Evolutionary conservation across 2,113 vertebrate species (phyloP).

Genomic region (Dicentrarchus labrax): DNA sequence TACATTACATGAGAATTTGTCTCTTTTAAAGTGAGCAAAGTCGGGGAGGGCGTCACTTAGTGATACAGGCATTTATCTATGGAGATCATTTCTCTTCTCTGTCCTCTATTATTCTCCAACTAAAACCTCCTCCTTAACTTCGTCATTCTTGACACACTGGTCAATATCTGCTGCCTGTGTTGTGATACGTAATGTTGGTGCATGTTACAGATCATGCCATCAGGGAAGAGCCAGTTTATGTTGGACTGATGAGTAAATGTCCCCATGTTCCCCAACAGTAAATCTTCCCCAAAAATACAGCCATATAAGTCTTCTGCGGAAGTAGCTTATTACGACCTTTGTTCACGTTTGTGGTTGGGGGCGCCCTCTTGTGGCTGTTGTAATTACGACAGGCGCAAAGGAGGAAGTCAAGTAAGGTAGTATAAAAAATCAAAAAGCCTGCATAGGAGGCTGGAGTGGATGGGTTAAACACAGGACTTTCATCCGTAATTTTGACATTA

Average conservation of each 20-base stretch:
- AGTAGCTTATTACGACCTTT: no score
- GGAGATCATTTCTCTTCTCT: slow-evolving; percentile 68
- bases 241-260: slow-evolving; percentile 21
- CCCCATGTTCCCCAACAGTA: background rate
- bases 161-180: slow-evolving; percentile 23
- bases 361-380: no score
- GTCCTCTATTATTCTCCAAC: slow-evolving; percentile 55
- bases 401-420: no score
- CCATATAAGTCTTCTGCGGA: no score
- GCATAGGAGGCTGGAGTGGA: no score
- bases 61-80: slow-evolving; percentile 76
- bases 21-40: slow-evolving; percentile 81
- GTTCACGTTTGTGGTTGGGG: no score
- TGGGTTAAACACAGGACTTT: no score
- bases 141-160: background rate
- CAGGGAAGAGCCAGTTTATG: background rate
- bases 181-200: slow-evolving; percentile 22
- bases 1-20: slow-evolving; percentile 84
- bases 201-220: slow-evolving; percentile 3
- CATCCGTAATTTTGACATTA: no score
- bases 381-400: no score
- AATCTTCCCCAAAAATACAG: no score
- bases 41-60: slow-evolving; percentile 73
- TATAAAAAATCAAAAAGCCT: no score
- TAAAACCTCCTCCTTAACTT: slow-evolving; percentile 44